Percentiles rank a stretch among this genome's conserved stretches.
phyloP scores from a whole-genome alignment of 2,113 vertebrate species.

The Spilogale gracilis region DNA sequence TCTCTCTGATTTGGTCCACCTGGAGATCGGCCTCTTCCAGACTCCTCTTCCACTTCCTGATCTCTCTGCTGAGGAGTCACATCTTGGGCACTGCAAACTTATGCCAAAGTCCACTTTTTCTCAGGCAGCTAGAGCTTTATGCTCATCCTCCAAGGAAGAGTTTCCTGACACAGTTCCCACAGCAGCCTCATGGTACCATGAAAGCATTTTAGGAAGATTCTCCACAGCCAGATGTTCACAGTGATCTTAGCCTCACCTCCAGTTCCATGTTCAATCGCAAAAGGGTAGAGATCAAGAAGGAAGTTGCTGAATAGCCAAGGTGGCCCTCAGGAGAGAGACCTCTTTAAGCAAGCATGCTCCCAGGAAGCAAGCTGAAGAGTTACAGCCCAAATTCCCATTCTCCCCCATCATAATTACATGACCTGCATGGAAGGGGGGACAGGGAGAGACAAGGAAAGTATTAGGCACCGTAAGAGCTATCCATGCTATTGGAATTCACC shows the following conservation, averaged over 20 bases:
- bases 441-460: conserved; percentile 8
- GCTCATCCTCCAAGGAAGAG: neutral
- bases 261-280: conserved; percentile 38
- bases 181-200: neutral
- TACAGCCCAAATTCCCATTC: conserved; percentile 12
- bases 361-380: conserved; percentile 51
- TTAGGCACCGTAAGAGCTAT: conserved; percentile 47
- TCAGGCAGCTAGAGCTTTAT: neutral
- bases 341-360: conserved; percentile 56
- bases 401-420: conserved; percentile 62
- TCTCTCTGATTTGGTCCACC: neutral
- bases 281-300: conserved; percentile 37
- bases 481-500: conserved; percentile 33
- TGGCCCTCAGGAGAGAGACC: neutral
- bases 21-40: neutral
- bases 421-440: conserved; percentile 45
- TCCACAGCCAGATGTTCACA: conserved; percentile 40
- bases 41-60: neutral
- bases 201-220: conserved; percentile 37
- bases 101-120: neutral
- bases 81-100: neutral
- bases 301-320: neutral
- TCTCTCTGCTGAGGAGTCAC: neutral
- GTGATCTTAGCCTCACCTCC: conserved; percentile 34
- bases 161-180: neutral